Evolutionary conservation across 2,113 vertebrate species (phyloP).

Genomic region (Cynoglossus semilaevis): DNA sequence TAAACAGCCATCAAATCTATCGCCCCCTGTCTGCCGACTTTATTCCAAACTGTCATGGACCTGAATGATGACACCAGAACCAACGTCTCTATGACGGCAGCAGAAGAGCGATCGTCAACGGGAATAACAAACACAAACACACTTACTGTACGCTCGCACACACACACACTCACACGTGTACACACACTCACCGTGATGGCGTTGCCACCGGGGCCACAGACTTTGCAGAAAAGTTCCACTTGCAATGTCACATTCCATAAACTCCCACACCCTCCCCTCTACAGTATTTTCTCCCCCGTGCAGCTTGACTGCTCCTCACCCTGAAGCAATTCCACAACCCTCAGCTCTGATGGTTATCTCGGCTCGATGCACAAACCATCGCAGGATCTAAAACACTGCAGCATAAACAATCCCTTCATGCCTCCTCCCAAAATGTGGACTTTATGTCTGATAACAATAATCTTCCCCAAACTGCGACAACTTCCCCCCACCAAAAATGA

Average conservation of each 20-base stretch:
- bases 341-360: conserved; percentile 7
- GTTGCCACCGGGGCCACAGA: conserved; percentile 11
- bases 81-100: conserved; percentile 12
- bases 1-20: conserved; percentile 2
- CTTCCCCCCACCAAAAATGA: background rate
- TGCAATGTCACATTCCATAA: conserved; percentile 47
- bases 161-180: too few relatives aligned
- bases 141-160: background rate
- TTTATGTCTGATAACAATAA: background rate
- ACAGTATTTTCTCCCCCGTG: conserved; percentile 28
- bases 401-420: background rate
- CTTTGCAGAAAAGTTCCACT: conserved; percentile 31
- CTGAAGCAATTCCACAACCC: conserved; percentile 20
- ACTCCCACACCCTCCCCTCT: conserved; percentile 10
- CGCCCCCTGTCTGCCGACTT: background rate
- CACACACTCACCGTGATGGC: conserved; percentile 7
- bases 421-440: background rate
- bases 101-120: conserved; percentile 8
- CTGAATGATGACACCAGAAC: conserved; percentile 4
- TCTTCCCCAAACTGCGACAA: background rate
- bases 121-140: conserved; percentile 1
- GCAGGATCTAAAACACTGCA: background rate
- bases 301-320: conserved; percentile 37
- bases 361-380: conserved; percentile 2
- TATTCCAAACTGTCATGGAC: conserved; percentile 1